Conservation (phyloP, 92 coral and sea anemone genomes). For the Paragorgia papillata region DNA sequence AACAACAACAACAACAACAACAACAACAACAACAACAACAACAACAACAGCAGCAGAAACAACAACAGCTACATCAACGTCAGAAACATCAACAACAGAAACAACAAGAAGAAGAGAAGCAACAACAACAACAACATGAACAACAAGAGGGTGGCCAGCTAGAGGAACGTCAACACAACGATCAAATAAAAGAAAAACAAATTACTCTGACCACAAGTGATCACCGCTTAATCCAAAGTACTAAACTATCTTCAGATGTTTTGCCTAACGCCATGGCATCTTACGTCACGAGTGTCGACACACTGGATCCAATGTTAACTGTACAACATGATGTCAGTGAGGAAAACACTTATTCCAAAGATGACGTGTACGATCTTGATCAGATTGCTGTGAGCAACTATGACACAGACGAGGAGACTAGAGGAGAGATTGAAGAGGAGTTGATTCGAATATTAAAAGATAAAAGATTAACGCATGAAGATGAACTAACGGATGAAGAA, state of each 20-base stretch:
- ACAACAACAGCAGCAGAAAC: slow-evolving; percentile 12
- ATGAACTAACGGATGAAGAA: background rate
- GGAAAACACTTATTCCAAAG: background rate
- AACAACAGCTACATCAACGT: background rate
- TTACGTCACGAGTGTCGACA: background rate
- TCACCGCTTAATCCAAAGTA: slow-evolving; percentile 25
- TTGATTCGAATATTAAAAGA: slow-evolving; percentile 22
- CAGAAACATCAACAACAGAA: background rate
- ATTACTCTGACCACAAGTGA: background rate
- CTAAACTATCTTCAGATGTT: background rate
- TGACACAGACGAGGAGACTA: slow-evolving; percentile 18
- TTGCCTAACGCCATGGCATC: too few relatives aligned
- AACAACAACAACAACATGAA: too few relatives aligned
- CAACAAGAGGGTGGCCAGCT: too few relatives aligned
- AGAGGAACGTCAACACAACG: too few relatives aligned
- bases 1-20: slow-evolving; percentile 34
- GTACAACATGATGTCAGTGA: background rate
- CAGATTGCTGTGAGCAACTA: background rate
- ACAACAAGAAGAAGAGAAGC: slow-evolving; percentile 18
- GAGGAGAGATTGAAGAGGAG: slow-evolving; percentile 15
- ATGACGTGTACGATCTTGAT: background rate
- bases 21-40: slow-evolving; percentile 39
- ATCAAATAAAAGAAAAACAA: slow-evolving; percentile 37
- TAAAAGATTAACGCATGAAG: background rate
- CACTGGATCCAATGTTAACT: background rate